Base-by-base conservation (phyloP, 2,888 invertebrate species). In the Resseliella maxima region DNA sequence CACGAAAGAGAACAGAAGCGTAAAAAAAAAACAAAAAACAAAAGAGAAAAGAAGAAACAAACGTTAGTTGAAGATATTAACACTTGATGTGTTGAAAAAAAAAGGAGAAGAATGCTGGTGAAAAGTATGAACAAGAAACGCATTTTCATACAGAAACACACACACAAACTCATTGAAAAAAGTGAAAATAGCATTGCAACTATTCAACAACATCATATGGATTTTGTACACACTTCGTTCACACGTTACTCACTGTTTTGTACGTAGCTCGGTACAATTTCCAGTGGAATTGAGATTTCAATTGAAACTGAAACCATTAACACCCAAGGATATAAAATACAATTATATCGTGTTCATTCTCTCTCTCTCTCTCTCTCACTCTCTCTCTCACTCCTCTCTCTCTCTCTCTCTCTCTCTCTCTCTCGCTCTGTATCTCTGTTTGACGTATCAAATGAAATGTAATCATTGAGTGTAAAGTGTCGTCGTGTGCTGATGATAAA, bases 301-400 rank as follows among this genome's bases (percentile, higher is more conserved):
- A 31, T 35, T 72, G 72, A 72, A 72, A 31, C 72, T 72, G 72
- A 72, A 50, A 31, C 72, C 72, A 35, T 72, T n/a, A 72, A 31
- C 72, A 72, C 72, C 72, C 72, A 72, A 31, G 72, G 72, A 72
- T 72, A 72, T 72, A 72, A 72, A 72, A 72, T 72, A 72, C 72
- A 72, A 72, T 72, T 72, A 72, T 72, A 72, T 72, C 72, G 15
- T 72, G 35, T 72, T 72, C 27, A 3, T 72, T 24, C n/a, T n/a
- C n/a, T n/a, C n/a, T n/a, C n/a, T n/a, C n/a, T n/a, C n/a, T n/a
- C n/a, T n/a, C n/a, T n/a, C n/a, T n/a, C n/a, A n/a, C n/a, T n/a
- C n/a, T n/a, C n/a, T n/a, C n/a, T n/a, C n/a, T n/a, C n/a, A n/a
- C n/a, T n/a, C n/a, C n/a, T n/a, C n/a, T n/a, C n/a, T n/a, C n/a